Evolutionary conservation across 2,797 vertebrate species (phyloP), one percentile per base, ranked within the genome.

Genomic region (Poeciliopsis infans): DNA sequence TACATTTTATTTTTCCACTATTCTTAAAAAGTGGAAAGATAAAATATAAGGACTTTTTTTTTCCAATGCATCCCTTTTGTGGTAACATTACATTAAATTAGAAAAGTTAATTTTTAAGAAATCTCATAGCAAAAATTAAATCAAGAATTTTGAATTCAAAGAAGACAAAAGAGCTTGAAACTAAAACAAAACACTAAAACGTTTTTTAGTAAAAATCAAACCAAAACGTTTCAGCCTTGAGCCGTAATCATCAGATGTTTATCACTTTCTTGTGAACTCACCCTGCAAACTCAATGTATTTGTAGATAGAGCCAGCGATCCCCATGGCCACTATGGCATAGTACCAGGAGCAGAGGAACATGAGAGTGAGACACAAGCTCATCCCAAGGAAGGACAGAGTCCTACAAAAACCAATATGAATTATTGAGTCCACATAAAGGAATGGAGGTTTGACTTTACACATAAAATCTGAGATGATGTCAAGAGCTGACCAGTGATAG

Each of bases 321-420:
- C 95, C 94, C 97, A 99, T 98, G 92, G 98, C 98, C 8, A 97
- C 90, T 53, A 99, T 96, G 70, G 98, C 98, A 3, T 99, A 99
- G 94, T 98, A 97, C 98, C 98, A 99, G 85, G 98, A 99, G 88
- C 96, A 99, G 90, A 99, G 92, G 95, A 99, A 99, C 98, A 99
- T 99, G 86, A 99, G 95, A 31, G 98, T 97, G 75, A 99, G 97
- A 94, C 98, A 99, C 90, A 99, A 96, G 91, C 97, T 99, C 98
- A 99, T 99, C 74, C 98, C 98, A 88, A 99, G 94, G 94, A 99
- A 99, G 47, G 98, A 99, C 15, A 98, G 95, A 51, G 97, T 87
- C 98, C 98, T 99, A 92, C 23, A 84, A 80, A 25, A 96, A 89
- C 92, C 92, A 90, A 95, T 59, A 96, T 87, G 87, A 95, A 97